Base-by-base conservation (phyloP, 2,888 invertebrate species). In the Argyresthia albistria region DNA sequence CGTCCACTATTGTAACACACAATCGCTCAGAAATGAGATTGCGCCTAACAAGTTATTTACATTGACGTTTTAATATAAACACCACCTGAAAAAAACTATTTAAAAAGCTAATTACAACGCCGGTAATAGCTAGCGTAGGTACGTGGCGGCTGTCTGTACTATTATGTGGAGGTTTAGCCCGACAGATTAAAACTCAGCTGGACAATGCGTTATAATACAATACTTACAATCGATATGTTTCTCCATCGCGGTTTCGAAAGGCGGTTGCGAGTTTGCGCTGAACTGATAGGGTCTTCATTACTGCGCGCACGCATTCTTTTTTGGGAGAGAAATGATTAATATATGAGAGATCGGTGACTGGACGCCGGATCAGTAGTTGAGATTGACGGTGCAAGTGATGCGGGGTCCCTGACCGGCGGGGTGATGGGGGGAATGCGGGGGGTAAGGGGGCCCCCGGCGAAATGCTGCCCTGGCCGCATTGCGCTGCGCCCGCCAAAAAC, bases 31-130 rank as follows among this genome's bases (percentile, higher is more conserved):
- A 86, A 87, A 87, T 87, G 87, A 87, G 87, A 86, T 87, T 83
- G 87, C 87, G 82, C 86, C 87, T 87, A 87, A 87, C 87, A 87
- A 87, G 87, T 87, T 87, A 87, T 86, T 87, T 87, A 87, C 87
- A 82, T 86, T 87, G 87, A 87, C 87, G 86, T 87, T 86, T 87
- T 86, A 87, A 87, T 87, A 84, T 81, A 83, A 72, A 77, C 76
- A 75, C 65, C 25, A 67, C 69, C 69, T 72, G 74, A 81, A 80
- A 83, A 51, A 54, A 87, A 84, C 84, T 80, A 83, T 84, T 86
- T 81, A 83, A 87, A 87, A 87, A 83, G 73, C 78, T 86, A 87
- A 86, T 87, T 86, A 84, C 71, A 75, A 80, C 76, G 75, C 72
- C 71, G 67, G 80, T 83, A 50, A 50, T 16, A 50, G 50, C 37